Percentiles rank a stretch among this genome's conserved stretches.
Conservation (phyloP, 1,140 invertebrate genomes). For the Homalodisca vitripennis region DNA sequence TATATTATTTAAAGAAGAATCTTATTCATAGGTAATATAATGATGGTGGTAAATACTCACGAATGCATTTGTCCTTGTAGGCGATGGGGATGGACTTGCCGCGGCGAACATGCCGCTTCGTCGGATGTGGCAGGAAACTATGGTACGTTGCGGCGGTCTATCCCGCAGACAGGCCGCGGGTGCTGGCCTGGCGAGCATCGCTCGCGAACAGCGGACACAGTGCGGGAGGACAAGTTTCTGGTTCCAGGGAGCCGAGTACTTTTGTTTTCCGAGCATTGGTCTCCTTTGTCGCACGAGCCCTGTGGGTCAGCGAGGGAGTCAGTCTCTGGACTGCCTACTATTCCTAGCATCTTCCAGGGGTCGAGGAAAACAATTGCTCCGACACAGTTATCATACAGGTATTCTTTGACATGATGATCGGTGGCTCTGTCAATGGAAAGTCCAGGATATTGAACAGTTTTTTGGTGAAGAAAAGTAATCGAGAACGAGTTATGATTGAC, state of each 20-base stretch:
- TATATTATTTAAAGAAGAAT: too few relatives aligned
- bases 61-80: slow-evolving; percentile 81
- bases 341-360: too few relatives aligned
- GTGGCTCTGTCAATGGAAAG: too few relatives aligned
- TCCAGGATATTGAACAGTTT: too few relatives aligned
- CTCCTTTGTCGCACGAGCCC: slow-evolving; percentile 75
- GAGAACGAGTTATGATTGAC: background rate
- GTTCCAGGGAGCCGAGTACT: slow-evolving; percentile 83
- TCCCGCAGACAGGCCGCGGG: slow-evolving; percentile 73
- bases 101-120: slow-evolving; percentile 76
- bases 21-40: too few relatives aligned
- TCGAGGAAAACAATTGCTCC: too few relatives aligned
- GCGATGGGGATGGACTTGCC: slow-evolving; percentile 81
- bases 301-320: too few relatives aligned
- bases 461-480: background rate
- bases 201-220: slow-evolving; percentile 73
- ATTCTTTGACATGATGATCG: too few relatives aligned
- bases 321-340: too few relatives aligned
- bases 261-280: slow-evolving; percentile 76
- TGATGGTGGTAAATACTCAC: too few relatives aligned
- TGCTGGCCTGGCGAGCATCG: slow-evolving; percentile 57
- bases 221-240: slow-evolving; percentile 80
- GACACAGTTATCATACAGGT: too few relatives aligned
- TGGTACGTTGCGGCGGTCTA: slow-evolving; percentile 84
- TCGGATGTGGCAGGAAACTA: slow-evolving; percentile 80